These are phyloP conservation scores for Drosophila bocqueti DNA, from an alignment of 1,140 invertebrate genomes.

Conservation along the genomic window DNA sequence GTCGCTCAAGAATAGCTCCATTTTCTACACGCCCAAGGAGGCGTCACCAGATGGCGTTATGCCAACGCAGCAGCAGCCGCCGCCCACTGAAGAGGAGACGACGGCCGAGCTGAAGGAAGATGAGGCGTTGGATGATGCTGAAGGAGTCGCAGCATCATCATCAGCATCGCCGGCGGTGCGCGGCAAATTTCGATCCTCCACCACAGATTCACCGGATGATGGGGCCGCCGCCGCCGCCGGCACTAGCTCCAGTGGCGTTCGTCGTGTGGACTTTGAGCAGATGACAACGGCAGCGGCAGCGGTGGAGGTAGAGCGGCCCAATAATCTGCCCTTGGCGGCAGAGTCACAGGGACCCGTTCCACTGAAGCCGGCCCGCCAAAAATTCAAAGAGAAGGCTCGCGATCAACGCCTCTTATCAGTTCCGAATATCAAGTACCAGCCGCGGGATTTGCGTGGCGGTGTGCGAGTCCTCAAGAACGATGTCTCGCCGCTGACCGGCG, in stretches of 20 bases:
- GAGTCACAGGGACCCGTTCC: conserved; percentile 80
- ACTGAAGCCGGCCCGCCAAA: conserved; percentile 87
- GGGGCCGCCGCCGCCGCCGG: neutral
- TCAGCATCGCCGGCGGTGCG: conserved; percentile 24
- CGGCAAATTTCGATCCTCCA: conserved; percentile 47
- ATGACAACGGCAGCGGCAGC: neutral
- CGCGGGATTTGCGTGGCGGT: conserved; percentile 71
- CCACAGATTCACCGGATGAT: conserved; percentile 46
- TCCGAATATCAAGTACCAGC: conserved; percentile 90
- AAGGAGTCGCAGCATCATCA: conserved; percentile 1
- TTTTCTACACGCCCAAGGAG: conserved; percentile 86
- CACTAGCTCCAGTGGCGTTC: conserved; percentile 2
- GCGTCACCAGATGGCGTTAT: conserved; percentile 64
- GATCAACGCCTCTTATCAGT: conserved; percentile 91
- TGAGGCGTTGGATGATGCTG: conserved; percentile 46
- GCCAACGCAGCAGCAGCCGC: conserved; percentile 9
- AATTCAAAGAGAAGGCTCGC: conserved; percentile 87
- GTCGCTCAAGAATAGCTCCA: conserved; percentile 70
- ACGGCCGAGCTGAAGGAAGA: conserved; percentile 61
- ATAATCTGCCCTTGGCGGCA: conserved; percentile 60
- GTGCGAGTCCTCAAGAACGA: conserved; percentile 69
- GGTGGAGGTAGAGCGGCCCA: conserved; percentile 62
- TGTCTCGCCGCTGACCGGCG: conserved; percentile 87
- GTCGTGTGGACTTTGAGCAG: conserved; percentile 54
- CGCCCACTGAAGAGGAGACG: conserved; percentile 23